Evolutionary conservation across 2,888 invertebrate genomes (phyloP).

Genomic region (Autographa pulchrina): DNA sequence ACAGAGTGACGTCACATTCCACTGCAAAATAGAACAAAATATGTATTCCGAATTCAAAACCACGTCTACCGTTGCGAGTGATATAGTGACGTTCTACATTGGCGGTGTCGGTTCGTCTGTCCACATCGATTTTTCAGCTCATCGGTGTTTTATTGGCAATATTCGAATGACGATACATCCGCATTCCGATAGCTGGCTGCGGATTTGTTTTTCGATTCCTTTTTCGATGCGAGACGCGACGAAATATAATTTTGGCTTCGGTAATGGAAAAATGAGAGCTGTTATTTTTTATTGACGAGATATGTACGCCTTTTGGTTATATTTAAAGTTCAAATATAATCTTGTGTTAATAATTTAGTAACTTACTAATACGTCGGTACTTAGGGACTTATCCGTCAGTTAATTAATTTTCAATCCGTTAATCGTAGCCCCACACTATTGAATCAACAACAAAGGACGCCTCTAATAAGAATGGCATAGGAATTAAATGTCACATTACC

Average conservation of each 20-base stretch:
- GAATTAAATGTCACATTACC: slow-evolving; percentile 88
- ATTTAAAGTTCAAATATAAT: not conserved
- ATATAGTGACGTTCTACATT: slow-evolving; percentile 54
- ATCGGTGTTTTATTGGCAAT: slow-evolving; percentile 88
- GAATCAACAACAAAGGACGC: slow-evolving; percentile 57
- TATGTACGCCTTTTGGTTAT: too few relatives aligned
- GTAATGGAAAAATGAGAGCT: slow-evolving; percentile 18
- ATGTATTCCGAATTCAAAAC: slow-evolving; percentile 33
- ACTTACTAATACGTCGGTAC: not conserved
- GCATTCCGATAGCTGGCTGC: slow-evolving; percentile 65
- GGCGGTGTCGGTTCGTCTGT: slow-evolving; percentile 78
- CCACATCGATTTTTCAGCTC: slow-evolving; percentile 89
- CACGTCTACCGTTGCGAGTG: slow-evolving; percentile 44
- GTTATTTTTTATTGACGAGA: not conserved
- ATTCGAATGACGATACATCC: slow-evolving; percentile 81
- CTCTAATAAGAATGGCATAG: slow-evolving; percentile 76
- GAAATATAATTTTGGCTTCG: slow-evolving; percentile 44
- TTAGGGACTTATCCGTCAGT: not conserved
- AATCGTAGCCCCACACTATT: slow-evolving; percentile 49
- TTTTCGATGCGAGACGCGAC: slow-evolving; percentile 45
- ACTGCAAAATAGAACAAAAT: slow-evolving; percentile 46
- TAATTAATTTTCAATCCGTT: slow-evolving; percentile 38
- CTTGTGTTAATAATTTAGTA: not conserved
- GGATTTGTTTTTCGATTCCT: slow-evolving; percentile 64
- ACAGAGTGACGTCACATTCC: slow-evolving; percentile 4